Evolutionary conservation across 2,113 vertebrate genomes (phyloP), one percentile per base, ranked within the genome.

Genomic region (Notothenia rossii): DNA sequence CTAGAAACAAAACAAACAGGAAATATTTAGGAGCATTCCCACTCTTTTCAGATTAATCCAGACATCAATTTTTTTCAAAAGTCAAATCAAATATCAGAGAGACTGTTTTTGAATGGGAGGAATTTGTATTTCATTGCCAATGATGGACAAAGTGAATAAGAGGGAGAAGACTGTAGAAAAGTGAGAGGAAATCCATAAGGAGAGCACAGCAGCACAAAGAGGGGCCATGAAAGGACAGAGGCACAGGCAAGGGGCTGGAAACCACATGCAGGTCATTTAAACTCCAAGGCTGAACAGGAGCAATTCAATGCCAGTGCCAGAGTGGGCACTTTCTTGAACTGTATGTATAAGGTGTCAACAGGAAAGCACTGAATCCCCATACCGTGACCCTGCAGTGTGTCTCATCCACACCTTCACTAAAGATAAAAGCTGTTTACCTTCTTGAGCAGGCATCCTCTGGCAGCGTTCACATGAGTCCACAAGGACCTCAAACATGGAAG

Each of bases 221-320:
- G 85, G 88, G 93, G 87, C 92, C 88, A 95, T 94, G 82, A 93
- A 81, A 81, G 86, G 87, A 89, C 89, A 87, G 80, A 80, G 83
- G 90, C 87, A 92, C 94, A 95, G 91, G 94, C 91, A 92, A 69
- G 93, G 85, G 91, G 82, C 74, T 71, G 82, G 86, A 91, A 89
- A 90, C 83, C 74, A 65, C 96, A 96, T 96, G 96, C 96, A 96
- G 86, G 93, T 90, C 88, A 95, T 95, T 96, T 95, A 95, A 95
- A 96, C 94, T 91, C 93, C 93, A 96, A 95, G 94, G 93, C 95
- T 96, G 94, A 96, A 94, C 78, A 91, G 89, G 88, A 87, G 83
- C 88, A 92, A 82, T 94, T 92, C 92, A 93, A 89, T 93, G 91
- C 90, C 87, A 88, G 89, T 60, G 89, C 89, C 87, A 48, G 75